Evolutionary conservation across 2,113 vertebrate genomes (phyloP), one percentile per base, ranked within the genome.

Genomic region (Ardeotis arabs): DNA sequence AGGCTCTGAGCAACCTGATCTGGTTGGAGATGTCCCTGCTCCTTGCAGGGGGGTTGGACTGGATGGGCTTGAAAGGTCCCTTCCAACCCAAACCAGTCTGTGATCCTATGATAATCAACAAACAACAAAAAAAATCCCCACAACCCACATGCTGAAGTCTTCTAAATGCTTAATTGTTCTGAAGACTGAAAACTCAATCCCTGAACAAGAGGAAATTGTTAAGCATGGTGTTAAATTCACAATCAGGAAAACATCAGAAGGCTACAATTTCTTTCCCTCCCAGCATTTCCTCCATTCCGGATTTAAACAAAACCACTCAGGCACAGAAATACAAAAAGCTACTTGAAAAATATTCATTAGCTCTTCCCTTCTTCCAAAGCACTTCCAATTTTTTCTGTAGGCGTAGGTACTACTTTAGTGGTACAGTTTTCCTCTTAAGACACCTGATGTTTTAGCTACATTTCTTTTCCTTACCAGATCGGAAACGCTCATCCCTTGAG

Each of bases 401-500:
- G 27, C 37, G 16, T 33, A 80, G 31, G 14, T 14, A 28, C 8
- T 18, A 13, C 45, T 62, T 50, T 12, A 12, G 18, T 59, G 37
- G 41, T 10, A 14, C 4, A 4, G 8, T 14, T 33, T 58, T 60
- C n/a, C 67, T 91, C 49, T 22, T 2, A 41, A 39, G 41, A 53
- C 25, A 45, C 0, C 21, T 4, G 24, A 41, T 35, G 37, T 37
- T 92, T 37, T 33, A 72, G 58, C 25, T 60, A 24, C 7, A 1
- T 11, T 28, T 52, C 13, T 14, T 29, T 31, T 39, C 47, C 97
- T 98, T 98, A 99, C 99, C 99, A 47, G 99, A 99, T 97, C 99
- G 98, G 97, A 99, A 99, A 93, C 99, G 98, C 92, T 99, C 99
- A 72, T 99, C 99, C 97, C 99, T 98, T 0, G 99, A 98, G 92